Evolutionary conservation across 2,888 invertebrate species (phyloP).

Genomic region (Acanthococcus lagerstroemiae): DNA sequence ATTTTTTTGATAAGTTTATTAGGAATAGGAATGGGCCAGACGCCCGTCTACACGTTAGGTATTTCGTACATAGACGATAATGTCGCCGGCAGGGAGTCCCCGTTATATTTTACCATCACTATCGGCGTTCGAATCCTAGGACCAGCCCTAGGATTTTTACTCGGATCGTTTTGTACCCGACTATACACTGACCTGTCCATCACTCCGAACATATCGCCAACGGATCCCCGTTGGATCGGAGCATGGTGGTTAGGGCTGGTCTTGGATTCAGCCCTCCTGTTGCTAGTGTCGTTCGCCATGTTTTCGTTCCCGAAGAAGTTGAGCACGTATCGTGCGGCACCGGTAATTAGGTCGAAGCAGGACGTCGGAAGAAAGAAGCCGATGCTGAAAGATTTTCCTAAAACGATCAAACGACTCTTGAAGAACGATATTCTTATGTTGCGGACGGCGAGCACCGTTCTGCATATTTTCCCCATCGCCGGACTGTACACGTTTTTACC

Average conservation of each 20-base stretch:
- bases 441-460: constrained; percentile 78
- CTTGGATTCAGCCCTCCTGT: constrained; percentile 70
- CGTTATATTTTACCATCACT: constrained; percentile 85
- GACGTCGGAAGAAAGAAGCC: constrained; percentile 41
- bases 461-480: constrained; percentile 82
- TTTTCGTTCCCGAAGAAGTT: constrained; percentile 80
- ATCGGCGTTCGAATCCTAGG: constrained; percentile 85
- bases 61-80: constrained; percentile 92
- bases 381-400: constrained; percentile 57
- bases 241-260: constrained; percentile 95
- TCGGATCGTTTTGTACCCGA: constrained; percentile 79
- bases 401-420: constrained; percentile 65
- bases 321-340: constrained; percentile 37
- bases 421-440: constrained; percentile 86
- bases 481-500: constrained; percentile 87
- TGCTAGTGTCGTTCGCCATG: constrained; percentile 76
- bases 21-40: constrained; percentile 84
- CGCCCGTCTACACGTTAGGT: constrained; percentile 82
- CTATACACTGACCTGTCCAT: constrained; percentile 70
- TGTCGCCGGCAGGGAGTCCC: constrained; percentile 82
- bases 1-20: constrained; percentile 81
- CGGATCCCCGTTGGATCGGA: constrained; percentile 85
- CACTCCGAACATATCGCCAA: constrained; percentile 62
- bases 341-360: constrained; percentile 15
- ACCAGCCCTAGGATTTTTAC: constrained; percentile 79